Base-by-base conservation (phyloP, 2,797 vertebrate species). In the Sebastolobus altivelis region DNA sequence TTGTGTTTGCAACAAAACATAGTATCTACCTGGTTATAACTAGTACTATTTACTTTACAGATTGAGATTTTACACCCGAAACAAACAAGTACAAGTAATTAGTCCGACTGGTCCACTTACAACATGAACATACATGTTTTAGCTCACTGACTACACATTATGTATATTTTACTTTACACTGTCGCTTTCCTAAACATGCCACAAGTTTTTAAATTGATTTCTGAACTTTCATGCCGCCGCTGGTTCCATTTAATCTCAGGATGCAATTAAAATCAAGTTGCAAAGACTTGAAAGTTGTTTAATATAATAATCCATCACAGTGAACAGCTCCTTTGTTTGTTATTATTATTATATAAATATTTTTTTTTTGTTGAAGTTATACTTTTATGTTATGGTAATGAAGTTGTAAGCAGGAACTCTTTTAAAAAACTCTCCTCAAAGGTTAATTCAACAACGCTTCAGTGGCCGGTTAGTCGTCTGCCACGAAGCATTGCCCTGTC, bases 281-380 rank as follows among this genome's bases (percentile, higher is more conserved):
- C 46, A 75, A 66, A 80, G 54, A 68, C 71, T 67, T 83, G 55
- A 66, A 71, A 75, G 52, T 80, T 65, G 13, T 37, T 83, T 71
- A 63, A 81, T 82, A 65, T 33, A 6, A 63, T 52, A 77, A 73
- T 80, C 63, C 83, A 85, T 80, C 74, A 82, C 49, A 61, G 25
- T 58, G 22, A 75, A 70, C n/a, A 12, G 66, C n/a, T 56, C 27
- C n/a, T 82, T 73, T 72, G 9, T 74, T 67, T 65, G 61, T 73
- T 72, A 20, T 52, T 54, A 52, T 52, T 22, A 10, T 65, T 27
- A 2, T 49, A 58, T 40, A 38, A n/a, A 55, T 56, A 8, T 68
- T 18, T 1, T 46, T 38, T 40, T 25, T 65, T 33, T 56, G 27
- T 38, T n/a, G 52, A 75, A 75, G 29, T 74, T 20, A n/a, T 11